Base-by-base conservation (phyloP, 2,888 invertebrate genomes). In the Tetrapedia diversipes region DNA sequence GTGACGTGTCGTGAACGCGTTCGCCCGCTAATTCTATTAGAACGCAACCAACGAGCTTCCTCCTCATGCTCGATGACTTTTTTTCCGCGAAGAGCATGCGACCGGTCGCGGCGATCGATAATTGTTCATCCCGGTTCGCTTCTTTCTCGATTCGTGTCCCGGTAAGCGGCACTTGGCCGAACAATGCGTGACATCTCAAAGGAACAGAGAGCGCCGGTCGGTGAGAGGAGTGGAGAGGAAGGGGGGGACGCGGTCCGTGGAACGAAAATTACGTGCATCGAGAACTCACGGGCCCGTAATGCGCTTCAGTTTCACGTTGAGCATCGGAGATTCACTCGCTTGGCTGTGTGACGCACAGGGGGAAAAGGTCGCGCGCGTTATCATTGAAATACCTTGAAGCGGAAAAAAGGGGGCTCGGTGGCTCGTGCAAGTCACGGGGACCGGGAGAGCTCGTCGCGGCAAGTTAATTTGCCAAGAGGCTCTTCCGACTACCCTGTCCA, bases 101-200 rank as follows among this genome's bases (percentile, higher is more conserved):
- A 32, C 3, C 32, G n/a, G n/a, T n/a, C n/a, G n/a, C 10, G 22
- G 2, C 10, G 60, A 56, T 78, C 79, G 67, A 78, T 79, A 79
- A 79, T 79, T 79, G 78, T 49, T 68, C 78, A 78, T 76, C 64
- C 67, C 67, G 78, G 78, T 60, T 51, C 78, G 45, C 59, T 78
- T 71, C 34, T 49, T 59, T 39, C 67, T 43, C 72, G 72, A 72
- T 59, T 78, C 67, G 72, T 70, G 72, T 64, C 67, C 72, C 11
- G 43, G 56, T 49, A 32, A 79, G 78, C 61, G 64, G 59, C 66
- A 71, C 78, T 79, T 45, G 72, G 39, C 60, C 72, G 72, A 79
- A 79, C 78, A 79, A 79, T 79, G 79, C 78, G 78, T 67, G 68
- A 68, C 60, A 72, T 75, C 64, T 81, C 69, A 59, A 79, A 75